Evolutionary conservation across 2,797 vertebrate species (phyloP), one percentile per base, ranked within the genome.

Genomic region (Smutsia temminckii): DNA sequence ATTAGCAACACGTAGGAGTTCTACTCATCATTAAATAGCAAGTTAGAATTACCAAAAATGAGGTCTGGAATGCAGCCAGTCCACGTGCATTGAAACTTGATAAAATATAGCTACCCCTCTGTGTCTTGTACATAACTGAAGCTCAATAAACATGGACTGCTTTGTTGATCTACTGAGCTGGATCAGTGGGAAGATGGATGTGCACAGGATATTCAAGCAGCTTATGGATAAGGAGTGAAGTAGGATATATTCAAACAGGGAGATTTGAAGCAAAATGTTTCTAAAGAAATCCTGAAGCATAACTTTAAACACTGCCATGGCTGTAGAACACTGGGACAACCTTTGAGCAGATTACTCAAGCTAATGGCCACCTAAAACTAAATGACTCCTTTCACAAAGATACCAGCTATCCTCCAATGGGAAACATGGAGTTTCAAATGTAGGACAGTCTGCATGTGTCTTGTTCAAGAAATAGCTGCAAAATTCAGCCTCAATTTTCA

Each of bases 251-350:
- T 91, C 51, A 90, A 96, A 81, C 20, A 55, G 66, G 75, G n/a
- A 93, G 51, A 83, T 83, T 83, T 93, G 84, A 95, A 96, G 71
- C 40, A 96, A 94, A 95, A 74, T 85, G 46, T 87, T 95, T 97
- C 96, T 77, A 96, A 95, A 96, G 85, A 92, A 69, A 40, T 32
- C 42, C 87, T 85, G 91, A 87, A 93, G 84, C 93, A 78, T 81
- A 81, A 81, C 80, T 95, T 96, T 93, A 97, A 96, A 95, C 37
- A 46, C 40, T 75, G 17, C 68, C 66, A 68, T 78, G 34, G 37
- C 29, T 69, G 17, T 85, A 77, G 83, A 63, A 64, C 64, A 53
- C 83, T 80, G 66, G 61, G 59, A 89, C 92, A 69, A n/a, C 23
- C 20, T 49, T 12, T 2, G 29, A 91, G 86, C 75, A 93, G 80